Base-by-base conservation (phyloP, 1,140 invertebrate species). In the Acromyrmex heyeri region DNA sequence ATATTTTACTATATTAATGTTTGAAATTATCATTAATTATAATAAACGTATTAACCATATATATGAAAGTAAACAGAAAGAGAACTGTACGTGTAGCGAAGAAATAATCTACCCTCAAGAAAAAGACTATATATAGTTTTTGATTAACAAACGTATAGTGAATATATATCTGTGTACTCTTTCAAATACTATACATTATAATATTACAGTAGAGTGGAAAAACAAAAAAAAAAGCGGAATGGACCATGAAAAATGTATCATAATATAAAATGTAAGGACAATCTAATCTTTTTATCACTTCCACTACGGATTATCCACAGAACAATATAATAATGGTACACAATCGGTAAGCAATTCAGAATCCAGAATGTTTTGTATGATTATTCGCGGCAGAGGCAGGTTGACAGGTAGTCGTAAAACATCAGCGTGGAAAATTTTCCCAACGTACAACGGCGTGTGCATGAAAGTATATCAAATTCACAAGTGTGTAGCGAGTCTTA, bases 351-450 rank as follows among this genome's bases (percentile, higher is more conserved):
- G 48, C 7, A 67, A 21, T 24, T 65, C n/a, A 34, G 30, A 21
- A 55, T 81, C 50, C 16, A 34, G 14, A 79, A 48, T 59, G 48
- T 79, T 79, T 65, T n/a, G 64, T 30, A 53, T 27, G 77, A 57
- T 69, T 81, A 55, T 69, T 81, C 24, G 27, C 48, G 30, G 48
- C 64, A 69, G 16, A 48, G 48, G 61, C 24, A 79, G n/a, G 21
- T 48, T n/a, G 48, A 27, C 48, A 81, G 64, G 34, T 21, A 55
- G 50, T 70, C 77, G 65, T 70, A 70, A 70, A 81, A 81, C 78
- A 81, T 57, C 64, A 53, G 78, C 78, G 64, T 81, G 78, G 78
- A 81, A 81, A 81, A 81, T 81, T 81, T 81, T 70, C 64, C 16
- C 50, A 34, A 50, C 65, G 62, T 21, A 67, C 77, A 16, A 44